Evolutionary conservation across 2,113 vertebrate genomes (phyloP).

Genomic region (Dicentrarchus labrax): DNA sequence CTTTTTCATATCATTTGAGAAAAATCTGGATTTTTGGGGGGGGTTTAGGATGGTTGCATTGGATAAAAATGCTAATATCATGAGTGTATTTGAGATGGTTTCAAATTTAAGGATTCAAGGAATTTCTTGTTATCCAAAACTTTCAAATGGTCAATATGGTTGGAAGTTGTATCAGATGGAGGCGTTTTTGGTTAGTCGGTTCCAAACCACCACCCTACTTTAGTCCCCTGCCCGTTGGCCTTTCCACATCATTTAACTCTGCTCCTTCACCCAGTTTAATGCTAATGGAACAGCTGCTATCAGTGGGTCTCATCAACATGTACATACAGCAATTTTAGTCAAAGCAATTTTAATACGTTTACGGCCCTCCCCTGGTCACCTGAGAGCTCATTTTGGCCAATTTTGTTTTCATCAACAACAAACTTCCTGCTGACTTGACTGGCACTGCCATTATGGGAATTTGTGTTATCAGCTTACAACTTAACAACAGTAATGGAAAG

Average conservation of each 20-base stretch:
- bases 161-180: background rate
- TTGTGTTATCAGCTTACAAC: background rate
- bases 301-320: slow-evolving; percentile 26
- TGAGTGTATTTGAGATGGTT: background rate
- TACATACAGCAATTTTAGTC: background rate
- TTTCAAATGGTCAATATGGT: no score
- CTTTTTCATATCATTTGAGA: background rate
- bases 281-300: slow-evolving; percentile 26
- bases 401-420: slow-evolving; percentile 21
- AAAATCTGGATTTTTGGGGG: background rate
- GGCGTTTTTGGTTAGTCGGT: background rate
- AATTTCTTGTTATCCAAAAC: no score
- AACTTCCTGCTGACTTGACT: slow-evolving; percentile 26
- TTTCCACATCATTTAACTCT: slow-evolving; percentile 22
- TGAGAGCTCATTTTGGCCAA: slow-evolving; percentile 44
- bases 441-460: background rate
- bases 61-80: background rate
- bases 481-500: background rate
- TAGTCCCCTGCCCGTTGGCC: background rate
- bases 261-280: background rate
- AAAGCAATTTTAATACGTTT: background rate
- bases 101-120: background rate
- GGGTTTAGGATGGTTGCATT: background rate
- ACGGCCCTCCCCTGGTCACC: background rate
- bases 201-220: background rate